Percentiles rank a stretch among this genome's conserved stretches.
Evolutionary conservation across 2,888 invertebrate species (phyloP).

Genomic region (Pollenia labialis): DNA sequence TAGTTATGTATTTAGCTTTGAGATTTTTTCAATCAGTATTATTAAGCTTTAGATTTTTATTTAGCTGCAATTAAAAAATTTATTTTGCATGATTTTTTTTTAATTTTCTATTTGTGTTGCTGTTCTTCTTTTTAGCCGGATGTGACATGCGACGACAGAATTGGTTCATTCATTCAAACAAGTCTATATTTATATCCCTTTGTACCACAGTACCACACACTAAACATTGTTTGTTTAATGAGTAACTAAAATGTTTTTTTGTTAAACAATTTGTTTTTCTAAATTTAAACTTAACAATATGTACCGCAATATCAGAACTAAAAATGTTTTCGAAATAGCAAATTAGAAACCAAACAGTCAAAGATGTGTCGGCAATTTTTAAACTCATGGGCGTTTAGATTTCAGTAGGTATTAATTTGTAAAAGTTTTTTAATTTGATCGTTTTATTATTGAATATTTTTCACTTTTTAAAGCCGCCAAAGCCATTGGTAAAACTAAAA

Average conservation of each 20-base stretch:
- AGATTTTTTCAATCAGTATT: constrained; percentile 15
- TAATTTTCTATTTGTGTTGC: background rate
- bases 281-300: constrained; percentile 28
- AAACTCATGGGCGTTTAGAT: constrained; percentile 24
- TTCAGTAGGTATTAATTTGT: constrained; percentile 31
- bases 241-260: constrained; percentile 49
- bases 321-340: background rate
- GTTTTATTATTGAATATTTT: background rate
- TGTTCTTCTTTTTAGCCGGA: constrained; percentile 42
- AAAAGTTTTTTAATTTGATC: background rate
- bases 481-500: background rate
- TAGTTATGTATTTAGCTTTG: no score
- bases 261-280: constrained; percentile 41
- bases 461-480: constrained; percentile 9
- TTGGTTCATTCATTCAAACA: constrained; percentile 67
- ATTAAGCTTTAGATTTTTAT: background rate
- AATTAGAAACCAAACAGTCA: constrained; percentile 13
- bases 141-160: constrained; percentile 72
- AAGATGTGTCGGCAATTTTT: constrained; percentile 26
- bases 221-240: constrained; percentile 39
- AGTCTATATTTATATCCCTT: constrained; percentile 64
- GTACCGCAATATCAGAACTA: background rate
- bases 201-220: constrained; percentile 20
- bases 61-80: constrained; percentile 12
- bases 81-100: background rate